Evolutionary conservation across 2,113 vertebrate species (phyloP).

Genomic region (Leptobrachium leishanense): DNA sequence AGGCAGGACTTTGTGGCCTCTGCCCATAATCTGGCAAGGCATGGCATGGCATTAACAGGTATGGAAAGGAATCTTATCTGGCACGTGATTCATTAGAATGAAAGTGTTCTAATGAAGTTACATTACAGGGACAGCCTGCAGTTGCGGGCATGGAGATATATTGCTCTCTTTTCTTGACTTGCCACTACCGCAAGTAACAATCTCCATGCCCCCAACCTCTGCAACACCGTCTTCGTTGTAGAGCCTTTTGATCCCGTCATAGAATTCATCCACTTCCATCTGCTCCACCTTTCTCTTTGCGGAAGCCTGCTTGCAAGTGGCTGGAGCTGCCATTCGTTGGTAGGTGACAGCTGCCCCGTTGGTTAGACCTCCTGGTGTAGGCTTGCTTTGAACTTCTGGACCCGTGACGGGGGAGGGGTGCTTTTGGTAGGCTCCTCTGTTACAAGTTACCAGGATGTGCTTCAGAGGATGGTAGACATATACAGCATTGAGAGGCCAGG

Average conservation of each 20-base stretch:
- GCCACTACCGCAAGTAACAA: conserved; percentile 64
- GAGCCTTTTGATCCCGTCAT: conserved; percentile 91
- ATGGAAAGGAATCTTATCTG: conserved; percentile 32
- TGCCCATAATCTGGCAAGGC: conserved; percentile 68
- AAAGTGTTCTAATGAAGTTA: conserved; percentile 55
- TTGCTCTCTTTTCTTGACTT: conserved; percentile 72
- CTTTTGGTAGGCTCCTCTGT: conserved; percentile 65
- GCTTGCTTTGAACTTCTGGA: conserved; percentile 69
- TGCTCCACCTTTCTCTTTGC: conserved; percentile 95
- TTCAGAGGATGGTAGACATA: conserved; percentile 94
- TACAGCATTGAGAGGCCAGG: conserved; percentile 88
- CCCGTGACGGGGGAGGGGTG: conserved; percentile 70
- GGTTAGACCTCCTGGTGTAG: conserved; percentile 69
- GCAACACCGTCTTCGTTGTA: conserved; percentile 86
- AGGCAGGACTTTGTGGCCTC: conserved; percentile 67
- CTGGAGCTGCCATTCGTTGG: conserved; percentile 64
- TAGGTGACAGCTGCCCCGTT: conserved; percentile 61
- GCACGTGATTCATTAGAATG: conserved; percentile 3
- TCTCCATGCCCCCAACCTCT: conserved; percentile 66
- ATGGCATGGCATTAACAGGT: conserved; percentile 40
- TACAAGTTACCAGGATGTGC: conserved; percentile 72
- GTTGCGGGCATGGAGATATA: conserved; percentile 85
- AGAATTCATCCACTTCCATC: conserved; percentile 97
- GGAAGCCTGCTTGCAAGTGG: conserved; percentile 76
- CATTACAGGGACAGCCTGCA: conserved; percentile 83